Conservation (phyloP, 92 coral and sea anemone species). For the Porites divaricata region DNA sequence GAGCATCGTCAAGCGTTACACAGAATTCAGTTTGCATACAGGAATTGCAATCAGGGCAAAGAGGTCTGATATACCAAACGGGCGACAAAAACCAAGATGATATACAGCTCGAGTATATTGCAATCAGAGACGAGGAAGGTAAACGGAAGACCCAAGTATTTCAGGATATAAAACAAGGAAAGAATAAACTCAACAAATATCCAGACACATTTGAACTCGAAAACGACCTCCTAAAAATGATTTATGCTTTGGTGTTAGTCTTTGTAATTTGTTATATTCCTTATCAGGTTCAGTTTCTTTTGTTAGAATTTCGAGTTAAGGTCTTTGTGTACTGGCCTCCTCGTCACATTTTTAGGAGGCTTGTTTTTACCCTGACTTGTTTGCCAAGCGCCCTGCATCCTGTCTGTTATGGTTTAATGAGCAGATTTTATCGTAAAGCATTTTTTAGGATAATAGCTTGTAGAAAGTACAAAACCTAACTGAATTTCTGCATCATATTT, state of each 20-base stretch:
- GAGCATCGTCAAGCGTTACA: too few species aligned
- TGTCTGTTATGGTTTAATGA: constrained; percentile 46
- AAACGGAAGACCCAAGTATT: not conserved
- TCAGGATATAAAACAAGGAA: not conserved
- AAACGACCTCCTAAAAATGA: constrained; percentile 29
- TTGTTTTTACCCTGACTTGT: not conserved
- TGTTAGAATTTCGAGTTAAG: not conserved
- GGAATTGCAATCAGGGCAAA: not conserved
- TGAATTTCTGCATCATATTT: too few species aligned
- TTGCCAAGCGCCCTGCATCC: constrained; percentile 60
- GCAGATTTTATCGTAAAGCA: constrained; percentile 44
- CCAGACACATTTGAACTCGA: constrained; percentile 19
- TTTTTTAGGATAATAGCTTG: constrained; percentile 4
- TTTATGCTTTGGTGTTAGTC: constrained; percentile 24
- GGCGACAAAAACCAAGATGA: not conserved
- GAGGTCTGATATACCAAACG: not conserved
- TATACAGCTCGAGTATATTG: not conserved
- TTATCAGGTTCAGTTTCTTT: constrained; percentile 10
- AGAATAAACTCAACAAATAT: not conserved
- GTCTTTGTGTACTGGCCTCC: not conserved
- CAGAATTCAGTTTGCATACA: too few species aligned
- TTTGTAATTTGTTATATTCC: constrained; percentile 35
- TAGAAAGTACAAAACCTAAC: not conserved
- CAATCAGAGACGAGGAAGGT: too few species aligned
- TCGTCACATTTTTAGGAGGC: not conserved